phyloP scores from a whole-genome alignment of 2,113 vertebrate species.

The Chamaetylas fuelleborni region DNA sequence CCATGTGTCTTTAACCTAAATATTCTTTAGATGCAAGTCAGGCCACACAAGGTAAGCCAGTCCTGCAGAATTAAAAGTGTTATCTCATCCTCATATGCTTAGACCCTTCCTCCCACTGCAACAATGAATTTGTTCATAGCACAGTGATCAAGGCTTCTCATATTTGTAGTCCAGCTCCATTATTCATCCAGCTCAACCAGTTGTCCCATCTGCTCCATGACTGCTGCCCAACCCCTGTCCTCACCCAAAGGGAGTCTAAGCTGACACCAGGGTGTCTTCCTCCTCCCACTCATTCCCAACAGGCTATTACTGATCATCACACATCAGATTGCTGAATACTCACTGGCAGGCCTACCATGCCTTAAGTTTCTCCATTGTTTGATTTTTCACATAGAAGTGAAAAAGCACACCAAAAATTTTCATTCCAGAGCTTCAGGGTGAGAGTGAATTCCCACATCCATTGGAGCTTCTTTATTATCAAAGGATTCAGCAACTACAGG shows the following conservation, averaged over 20 bases:
- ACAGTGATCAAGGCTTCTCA: background rate
- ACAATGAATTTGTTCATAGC: background rate
- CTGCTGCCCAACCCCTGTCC: fast-evolving
- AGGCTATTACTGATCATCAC: background rate
- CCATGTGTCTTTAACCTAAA: slow-evolving; percentile 13
- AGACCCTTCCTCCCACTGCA: background rate
- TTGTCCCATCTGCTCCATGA: background rate
- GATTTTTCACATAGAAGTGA: background rate
- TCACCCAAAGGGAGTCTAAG: background rate
- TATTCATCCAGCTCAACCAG: background rate
- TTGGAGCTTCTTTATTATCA: background rate
- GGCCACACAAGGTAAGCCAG: background rate
- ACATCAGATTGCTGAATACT: background rate
- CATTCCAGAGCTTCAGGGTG: background rate
- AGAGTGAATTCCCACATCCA: background rate
- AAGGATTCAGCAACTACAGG: background rate
- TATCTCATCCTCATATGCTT: background rate
- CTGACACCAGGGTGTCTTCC: background rate
- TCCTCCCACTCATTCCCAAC: background rate
- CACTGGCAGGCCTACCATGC: background rate
- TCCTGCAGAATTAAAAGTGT: background rate
- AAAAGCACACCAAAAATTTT: background rate
- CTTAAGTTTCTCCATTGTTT: background rate
- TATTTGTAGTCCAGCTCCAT: background rate
- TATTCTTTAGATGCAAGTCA: background rate